Evolutionary conservation across 2,113 vertebrate species (phyloP), one percentile per base, ranked within the genome.

Genomic region (Epinephelus moara): DNA sequence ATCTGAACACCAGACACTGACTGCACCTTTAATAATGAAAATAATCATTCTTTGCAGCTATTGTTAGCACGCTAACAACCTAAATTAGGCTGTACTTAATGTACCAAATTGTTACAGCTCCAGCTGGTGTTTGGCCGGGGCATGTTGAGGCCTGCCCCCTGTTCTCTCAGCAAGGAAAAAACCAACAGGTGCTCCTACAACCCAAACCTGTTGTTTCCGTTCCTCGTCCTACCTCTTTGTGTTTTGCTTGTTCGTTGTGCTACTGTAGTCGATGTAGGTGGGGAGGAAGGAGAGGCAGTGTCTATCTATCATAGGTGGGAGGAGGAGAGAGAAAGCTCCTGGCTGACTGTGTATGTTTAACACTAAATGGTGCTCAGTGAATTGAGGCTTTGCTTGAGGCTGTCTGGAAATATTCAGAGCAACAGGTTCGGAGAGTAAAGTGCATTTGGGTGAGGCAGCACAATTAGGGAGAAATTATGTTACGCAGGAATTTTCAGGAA

Each of bases 61-160:
- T 25, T 49, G 50, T 53, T 30, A 14, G 4, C 52, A 47, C 53
- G 7, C 47, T n/a, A 78, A 19, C 18, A 71, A 47, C 13, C 18
- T 72, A 40, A 47, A 70, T 73, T 4, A 47, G 49, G 5, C 45
- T 37, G 25, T 25, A 61, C 42, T 57, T 47, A 56, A 82, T 68
- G 42, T 71, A 80, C 23, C 61, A 60, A n/a, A 81, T 27, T 77
- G 74, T 62, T 76, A 61, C 56, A 33, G 68, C 63, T 88, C 66
- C 86, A 91, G 89, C 86, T 91, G 91, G 74, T 90, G 79, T 57
- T 84, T 70, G 67, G 50, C 59, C 50, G 52, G 79, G 89, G 81
- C 94, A 87, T 90, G 95, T 91, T 89, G 19, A 88, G 91, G 79
- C 95, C 78, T 94, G 95, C 80, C 80, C 30, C 40, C 21, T 59